Conservation (phyloP, 2,888 invertebrate species). For the Trimorus sp. region DNA sequence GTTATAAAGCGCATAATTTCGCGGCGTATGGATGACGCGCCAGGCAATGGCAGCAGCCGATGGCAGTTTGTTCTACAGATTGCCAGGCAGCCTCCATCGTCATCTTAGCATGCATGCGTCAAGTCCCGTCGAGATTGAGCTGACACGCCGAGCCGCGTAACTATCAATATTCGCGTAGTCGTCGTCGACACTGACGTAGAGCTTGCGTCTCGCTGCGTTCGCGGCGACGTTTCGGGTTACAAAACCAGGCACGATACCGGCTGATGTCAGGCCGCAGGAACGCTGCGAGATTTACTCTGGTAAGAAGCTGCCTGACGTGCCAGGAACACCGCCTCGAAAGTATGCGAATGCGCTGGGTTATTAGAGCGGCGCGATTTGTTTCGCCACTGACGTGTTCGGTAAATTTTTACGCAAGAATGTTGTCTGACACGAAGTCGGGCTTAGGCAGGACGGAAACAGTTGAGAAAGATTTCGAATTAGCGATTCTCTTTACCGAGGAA, state of each 20-base stretch:
- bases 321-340: slow-evolving; percentile 26
- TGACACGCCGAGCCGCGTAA: slow-evolving; percentile 46
- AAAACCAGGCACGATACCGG: slow-evolving; percentile 39
- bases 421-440: no score
- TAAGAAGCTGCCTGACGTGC: slow-evolving; percentile 42
- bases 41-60: slow-evolving; percentile 39
- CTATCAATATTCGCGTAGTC: slow-evolving; percentile 66
- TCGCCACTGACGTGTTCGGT: no score
- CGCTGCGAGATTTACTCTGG: slow-evolving; percentile 42
- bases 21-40: slow-evolving; percentile 67
- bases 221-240: slow-evolving; percentile 44
- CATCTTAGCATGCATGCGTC: slow-evolving; percentile 53
- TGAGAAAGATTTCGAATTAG: no score
- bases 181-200: slow-evolving; percentile 56
- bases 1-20: slow-evolving; percentile 37
- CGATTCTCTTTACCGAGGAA: no score
- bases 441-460: no score
- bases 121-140: slow-evolving; percentile 57
- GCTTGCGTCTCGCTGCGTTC: slow-evolving; percentile 43
- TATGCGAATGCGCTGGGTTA: slow-evolving; percentile 16
- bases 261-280: slow-evolving; percentile 45
- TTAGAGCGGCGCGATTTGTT: neutral
- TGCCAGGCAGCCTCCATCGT: slow-evolving; percentile 34
- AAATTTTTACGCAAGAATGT: no score
- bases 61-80: slow-evolving; percentile 57